Evolutionary conservation across 2,797 vertebrate genomes (phyloP).

Genomic region (Jordanella pulchra): DNA sequence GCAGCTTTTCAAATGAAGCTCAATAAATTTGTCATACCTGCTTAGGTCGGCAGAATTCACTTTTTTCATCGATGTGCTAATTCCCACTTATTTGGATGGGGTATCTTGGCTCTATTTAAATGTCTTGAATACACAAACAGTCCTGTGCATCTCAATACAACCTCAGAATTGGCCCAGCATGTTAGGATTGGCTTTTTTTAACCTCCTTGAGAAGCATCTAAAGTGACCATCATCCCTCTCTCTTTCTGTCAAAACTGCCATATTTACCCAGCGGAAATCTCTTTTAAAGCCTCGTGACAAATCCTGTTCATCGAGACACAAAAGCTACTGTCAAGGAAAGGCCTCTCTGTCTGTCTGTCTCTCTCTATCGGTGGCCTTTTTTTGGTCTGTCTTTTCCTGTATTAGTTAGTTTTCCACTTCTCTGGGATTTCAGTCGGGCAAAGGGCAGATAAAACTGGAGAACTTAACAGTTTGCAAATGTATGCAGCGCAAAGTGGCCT

Average conservation of each 20-base stretch:
- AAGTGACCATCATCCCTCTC: slow-evolving; percentile 78
- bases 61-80: slow-evolving; percentile 76
- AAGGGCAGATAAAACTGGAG: slow-evolving; percentile 74
- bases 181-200: slow-evolving; percentile 43
- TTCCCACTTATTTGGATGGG: slow-evolving; percentile 69
- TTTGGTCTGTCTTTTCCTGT: slow-evolving; percentile 62
- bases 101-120: slow-evolving; percentile 73
- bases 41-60: slow-evolving; percentile 72
- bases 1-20: slow-evolving; percentile 75
- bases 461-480: slow-evolving; percentile 63
- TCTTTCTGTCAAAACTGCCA: slow-evolving; percentile 77
- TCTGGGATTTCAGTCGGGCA: slow-evolving; percentile 77
- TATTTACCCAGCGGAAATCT: slow-evolving; percentile 80
- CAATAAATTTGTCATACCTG: slow-evolving; percentile 80
- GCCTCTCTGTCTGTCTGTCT: slow-evolving; percentile 61
- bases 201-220: slow-evolving; percentile 64
- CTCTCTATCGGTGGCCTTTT: slow-evolving; percentile 46
- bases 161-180: slow-evolving; percentile 49
- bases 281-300: slow-evolving; percentile 81
- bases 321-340: slow-evolving; percentile 79
- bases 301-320: slow-evolving; percentile 81
- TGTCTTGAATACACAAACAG: slow-evolving; percentile 65
- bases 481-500: slow-evolving; percentile 68
- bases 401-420: slow-evolving; percentile 78
- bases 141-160: slow-evolving; percentile 60